Base-by-base conservation (phyloP, 2,113 vertebrate species). In the Tragulus kanchil region DNA sequence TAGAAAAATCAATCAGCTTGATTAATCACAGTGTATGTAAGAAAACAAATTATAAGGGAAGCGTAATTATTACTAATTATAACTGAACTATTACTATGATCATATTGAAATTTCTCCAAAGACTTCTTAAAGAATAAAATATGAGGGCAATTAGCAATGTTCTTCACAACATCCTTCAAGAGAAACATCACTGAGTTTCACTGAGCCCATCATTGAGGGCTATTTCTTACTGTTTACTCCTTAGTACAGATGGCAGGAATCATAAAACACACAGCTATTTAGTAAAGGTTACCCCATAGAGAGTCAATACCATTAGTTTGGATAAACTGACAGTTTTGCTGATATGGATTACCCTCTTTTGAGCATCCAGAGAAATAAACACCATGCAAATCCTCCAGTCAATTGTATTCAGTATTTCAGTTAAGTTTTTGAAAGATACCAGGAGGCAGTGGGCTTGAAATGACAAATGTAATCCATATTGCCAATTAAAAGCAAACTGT, bases 91-190 rank as follows among this genome's bases (percentile, higher is more conserved):
- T n/a, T 79, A 87, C n/a, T 23, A 78, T 48, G 25, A 94, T 65
- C n/a, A 78, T 50, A 96, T 71, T 71, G 61, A 73, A 67, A 94
- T 61, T 89, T 85, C 84, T 91, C 13, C 79, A 92, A 92, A 85
- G 23, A 94, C 7, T 87, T 94, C 45, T 77, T 85, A 78, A 81
- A 73, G 73, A 67, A 91, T 28, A 94, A 73, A 81, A 89, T 59
- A 42, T 88, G 28, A 94, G n/a, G 62, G 54, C 36, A 94, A 62
- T 82, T 79, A 77, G 62, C 64, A 83, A 83, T n/a, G 59, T 67
- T 16, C 9, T 93, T 52, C 77, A 87, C 23, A 82, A 42, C 28
- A 81, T 25, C 28, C 12, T 75, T 84, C 77, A 54, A 81, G 28
- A 62, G 58, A 96, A 90, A 52, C 2, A 19, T 21, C 19, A 45